Evolutionary conservation across 2,797 vertebrate genomes (phyloP).

Genomic region (Alcedo quadribrachys): DNA sequence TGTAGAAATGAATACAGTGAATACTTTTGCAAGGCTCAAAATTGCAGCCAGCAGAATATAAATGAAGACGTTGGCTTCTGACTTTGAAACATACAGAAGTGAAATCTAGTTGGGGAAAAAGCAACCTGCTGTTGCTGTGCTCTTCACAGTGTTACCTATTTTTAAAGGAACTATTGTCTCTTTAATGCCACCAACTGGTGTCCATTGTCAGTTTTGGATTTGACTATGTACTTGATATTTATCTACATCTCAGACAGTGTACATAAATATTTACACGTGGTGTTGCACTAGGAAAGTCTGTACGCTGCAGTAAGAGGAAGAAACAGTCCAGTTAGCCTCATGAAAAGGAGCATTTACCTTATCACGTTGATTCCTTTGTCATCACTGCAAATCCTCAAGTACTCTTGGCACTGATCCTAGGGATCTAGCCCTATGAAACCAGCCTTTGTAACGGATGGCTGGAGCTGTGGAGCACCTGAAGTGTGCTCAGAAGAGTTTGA

Average conservation of each 20-base stretch:
- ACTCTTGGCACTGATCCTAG: constrained; percentile 37
- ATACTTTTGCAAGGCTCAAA: background rate
- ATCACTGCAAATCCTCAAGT: constrained; percentile 8
- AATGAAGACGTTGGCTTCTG: background rate
- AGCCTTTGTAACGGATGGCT: background rate
- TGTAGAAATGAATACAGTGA: background rate
- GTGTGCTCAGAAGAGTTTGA: background rate
- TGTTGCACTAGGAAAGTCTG: background rate
- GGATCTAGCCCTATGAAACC: constrained; percentile 3
- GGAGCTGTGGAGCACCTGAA: background rate
- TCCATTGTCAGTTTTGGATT: background rate
- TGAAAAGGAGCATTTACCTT: constrained; percentile 34
- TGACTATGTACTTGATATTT: background rate
- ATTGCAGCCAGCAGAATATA: background rate
- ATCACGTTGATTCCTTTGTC: constrained; percentile 10
- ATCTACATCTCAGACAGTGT: background rate
- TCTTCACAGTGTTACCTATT: background rate
- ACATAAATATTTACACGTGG: background rate
- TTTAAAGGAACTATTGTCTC: background rate
- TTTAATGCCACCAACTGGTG: background rate
- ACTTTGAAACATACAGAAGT: background rate
- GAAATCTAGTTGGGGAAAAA: background rate
- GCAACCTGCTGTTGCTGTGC: background rate
- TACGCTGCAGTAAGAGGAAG: background rate
- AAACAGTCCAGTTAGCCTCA: background rate